Evolutionary conservation across 2,888 invertebrate genomes (phyloP).

Genomic region (Acanthosoma haemorrhoidale): DNA sequence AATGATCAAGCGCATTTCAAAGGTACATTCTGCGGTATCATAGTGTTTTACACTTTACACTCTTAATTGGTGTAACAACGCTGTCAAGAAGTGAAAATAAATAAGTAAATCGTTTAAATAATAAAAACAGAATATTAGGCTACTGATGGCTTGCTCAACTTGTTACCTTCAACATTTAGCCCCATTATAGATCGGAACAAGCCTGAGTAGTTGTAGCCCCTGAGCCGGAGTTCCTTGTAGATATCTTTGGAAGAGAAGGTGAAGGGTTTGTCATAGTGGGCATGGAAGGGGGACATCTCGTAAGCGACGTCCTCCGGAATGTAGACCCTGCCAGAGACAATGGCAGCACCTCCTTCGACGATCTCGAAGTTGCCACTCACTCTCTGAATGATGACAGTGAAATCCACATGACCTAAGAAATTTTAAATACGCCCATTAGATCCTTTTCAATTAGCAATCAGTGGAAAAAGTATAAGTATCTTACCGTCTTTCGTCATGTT

Average conservation of each 20-base stretch:
- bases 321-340: conserved; percentile 65
- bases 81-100: too few species aligned
- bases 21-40: too few species aligned
- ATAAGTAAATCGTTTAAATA: too few species aligned
- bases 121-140: too few species aligned
- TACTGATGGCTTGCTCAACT: too few species aligned
- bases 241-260: conserved; percentile 51
- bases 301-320: conserved; percentile 53
- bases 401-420: conserved; percentile 47
- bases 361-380: conserved; percentile 58
- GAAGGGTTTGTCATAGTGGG: conserved; percentile 48
- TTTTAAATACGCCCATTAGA: too few species aligned
- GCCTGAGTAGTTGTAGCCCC: conserved; percentile 56
- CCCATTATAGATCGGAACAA: conserved; percentile 57
- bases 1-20: too few species aligned
- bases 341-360: conserved; percentile 61
- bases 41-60: too few species aligned
- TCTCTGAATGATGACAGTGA: conserved; percentile 56
- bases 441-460: too few species aligned
- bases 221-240: conserved; percentile 50
- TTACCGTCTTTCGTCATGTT: conserved; percentile 62
- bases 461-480: too few species aligned
- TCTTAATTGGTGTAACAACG: too few species aligned
- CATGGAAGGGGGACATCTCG: conserved; percentile 51
- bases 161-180: conserved; percentile 51